A percentile compares a stretch with the other conserved stretches of the same genome.
Evolutionary conservation across 2,113 vertebrate species (phyloP).

Genomic region (Pseudorhombus dupliciocellatus): DNA sequence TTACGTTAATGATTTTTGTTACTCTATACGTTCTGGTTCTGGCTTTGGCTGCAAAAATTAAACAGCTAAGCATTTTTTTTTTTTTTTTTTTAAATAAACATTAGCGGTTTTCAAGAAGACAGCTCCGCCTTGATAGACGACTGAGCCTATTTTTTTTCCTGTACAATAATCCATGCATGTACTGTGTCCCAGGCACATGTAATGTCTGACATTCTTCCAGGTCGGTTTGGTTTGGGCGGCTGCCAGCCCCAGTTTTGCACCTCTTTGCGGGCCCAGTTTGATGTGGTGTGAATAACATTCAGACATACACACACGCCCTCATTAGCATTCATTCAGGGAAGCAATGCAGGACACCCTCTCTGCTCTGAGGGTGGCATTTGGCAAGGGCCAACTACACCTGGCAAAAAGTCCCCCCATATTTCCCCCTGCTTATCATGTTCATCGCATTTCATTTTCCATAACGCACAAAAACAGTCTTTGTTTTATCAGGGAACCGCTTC

Average conservation of each 20-base stretch:
- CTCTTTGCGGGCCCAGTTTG: slow-evolving; percentile 82
- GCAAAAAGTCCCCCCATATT: slow-evolving; percentile 67
- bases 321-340: slow-evolving; percentile 79
- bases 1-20: slow-evolving; percentile 6
- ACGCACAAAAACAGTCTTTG: slow-evolving; percentile 38
- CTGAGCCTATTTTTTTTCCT: slow-evolving; percentile 33
- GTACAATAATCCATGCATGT: slow-evolving; percentile 72
- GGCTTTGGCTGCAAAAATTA: slow-evolving; percentile 17
- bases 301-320: slow-evolving; percentile 80
- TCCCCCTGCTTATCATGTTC: slow-evolving; percentile 52
- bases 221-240: slow-evolving; percentile 81
- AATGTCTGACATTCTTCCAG: slow-evolving; percentile 82
- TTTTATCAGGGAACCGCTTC: slow-evolving; percentile 32
- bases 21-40: background rate
- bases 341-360: slow-evolving; percentile 76
- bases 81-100: slow-evolving; percentile 28
- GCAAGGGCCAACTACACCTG: slow-evolving; percentile 81
- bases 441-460: slow-evolving; percentile 66
- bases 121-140: slow-evolving; percentile 44
- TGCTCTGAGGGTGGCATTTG: slow-evolving; percentile 83
- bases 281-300: slow-evolving; percentile 85
- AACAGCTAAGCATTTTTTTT: slow-evolving; percentile 23
- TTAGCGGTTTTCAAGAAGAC: slow-evolving; percentile 21
- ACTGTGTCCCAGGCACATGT: slow-evolving; percentile 74
- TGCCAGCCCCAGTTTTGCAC: slow-evolving; percentile 82